These are phyloP conservation scores for Phyllotreta cruciferae DNA, from an alignment of 2,888 invertebrate species.

Conservation along the genomic window DNA sequence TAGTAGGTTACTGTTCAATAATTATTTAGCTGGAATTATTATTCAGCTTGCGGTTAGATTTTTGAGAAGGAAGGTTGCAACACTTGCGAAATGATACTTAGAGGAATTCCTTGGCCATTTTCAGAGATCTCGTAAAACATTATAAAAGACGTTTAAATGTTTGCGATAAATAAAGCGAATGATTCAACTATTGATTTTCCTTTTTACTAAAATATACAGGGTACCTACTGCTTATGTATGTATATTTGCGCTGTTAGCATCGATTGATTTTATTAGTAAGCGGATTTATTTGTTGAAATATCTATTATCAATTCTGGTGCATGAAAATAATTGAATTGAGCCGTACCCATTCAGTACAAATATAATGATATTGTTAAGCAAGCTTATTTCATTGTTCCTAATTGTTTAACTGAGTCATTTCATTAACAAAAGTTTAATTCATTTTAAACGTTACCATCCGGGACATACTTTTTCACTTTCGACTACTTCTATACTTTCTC, in stretches of 20 bases:
- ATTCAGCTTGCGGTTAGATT: slow-evolving; percentile 19
- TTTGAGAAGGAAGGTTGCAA: slow-evolving; percentile 19
- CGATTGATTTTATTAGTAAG: too few species aligned
- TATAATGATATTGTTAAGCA: slow-evolving; percentile 8
- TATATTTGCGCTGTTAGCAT: neutral
- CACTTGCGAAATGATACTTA: slow-evolving; percentile 13
- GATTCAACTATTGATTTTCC: slow-evolving; percentile 8
- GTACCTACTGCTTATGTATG: neutral
- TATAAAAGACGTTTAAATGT: slow-evolving; percentile 1
- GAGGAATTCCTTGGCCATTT: slow-evolving; percentile 13
- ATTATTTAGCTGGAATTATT: slow-evolving; percentile 19
- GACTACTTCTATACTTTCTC: neutral
- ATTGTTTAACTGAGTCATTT: slow-evolving; percentile 36
- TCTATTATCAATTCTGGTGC: too few species aligned
- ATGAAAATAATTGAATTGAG: too few species aligned
- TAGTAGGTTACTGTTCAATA: slow-evolving; percentile 16
- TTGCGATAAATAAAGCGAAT: slow-evolving; percentile 1
- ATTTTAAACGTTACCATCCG: slow-evolving; percentile 25
- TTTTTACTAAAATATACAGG: neutral
- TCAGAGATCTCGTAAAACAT: slow-evolving; percentile 5
- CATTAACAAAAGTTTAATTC: slow-evolving; percentile 32
- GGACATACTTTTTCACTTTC: slow-evolving; percentile 15
- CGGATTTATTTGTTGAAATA: too few species aligned
- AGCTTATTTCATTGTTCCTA: slow-evolving; percentile 29
- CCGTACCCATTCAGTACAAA: too few species aligned